phyloP scores from a whole-genome alignment of 2,113 vertebrate species.

The Archilochus colubris region DNA sequence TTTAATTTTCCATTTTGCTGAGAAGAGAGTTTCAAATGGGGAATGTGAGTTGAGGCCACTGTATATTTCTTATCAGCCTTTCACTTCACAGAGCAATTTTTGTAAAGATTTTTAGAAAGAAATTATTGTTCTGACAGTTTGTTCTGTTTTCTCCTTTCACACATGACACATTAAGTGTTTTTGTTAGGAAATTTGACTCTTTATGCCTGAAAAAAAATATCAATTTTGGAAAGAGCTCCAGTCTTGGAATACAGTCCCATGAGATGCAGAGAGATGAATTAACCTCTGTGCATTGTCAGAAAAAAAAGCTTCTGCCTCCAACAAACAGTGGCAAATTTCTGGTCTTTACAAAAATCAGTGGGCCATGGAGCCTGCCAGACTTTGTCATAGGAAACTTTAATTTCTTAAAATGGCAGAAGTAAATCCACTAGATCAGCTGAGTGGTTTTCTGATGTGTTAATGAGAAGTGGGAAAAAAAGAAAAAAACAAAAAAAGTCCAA shows the following conservation, averaged over 20 bases:
- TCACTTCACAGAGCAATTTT: not conserved
- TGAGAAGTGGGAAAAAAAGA: rapidly evolving
- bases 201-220: not conserved
- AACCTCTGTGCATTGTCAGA: not conserved
- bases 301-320: not conserved
- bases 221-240: not conserved
- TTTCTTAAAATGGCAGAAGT: not conserved
- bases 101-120: not conserved
- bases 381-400: not conserved
- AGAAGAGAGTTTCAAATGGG: not conserved
- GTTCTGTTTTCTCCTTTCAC: not conserved
- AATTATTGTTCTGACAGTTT: not conserved
- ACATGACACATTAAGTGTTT: not conserved
- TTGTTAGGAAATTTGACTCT: not conserved
- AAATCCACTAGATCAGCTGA: not conserved
- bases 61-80: not conserved
- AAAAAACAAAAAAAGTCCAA: not conserved
- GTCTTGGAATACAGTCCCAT: not conserved
- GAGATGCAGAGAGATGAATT: not conserved
- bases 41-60: not conserved
- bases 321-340: not conserved
- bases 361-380: not conserved
- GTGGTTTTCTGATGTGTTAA: not conserved
- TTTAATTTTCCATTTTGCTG: not conserved
- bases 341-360: not conserved